Base-by-base conservation (phyloP, 2,797 vertebrate species). In the Phalanger gymnotis region DNA sequence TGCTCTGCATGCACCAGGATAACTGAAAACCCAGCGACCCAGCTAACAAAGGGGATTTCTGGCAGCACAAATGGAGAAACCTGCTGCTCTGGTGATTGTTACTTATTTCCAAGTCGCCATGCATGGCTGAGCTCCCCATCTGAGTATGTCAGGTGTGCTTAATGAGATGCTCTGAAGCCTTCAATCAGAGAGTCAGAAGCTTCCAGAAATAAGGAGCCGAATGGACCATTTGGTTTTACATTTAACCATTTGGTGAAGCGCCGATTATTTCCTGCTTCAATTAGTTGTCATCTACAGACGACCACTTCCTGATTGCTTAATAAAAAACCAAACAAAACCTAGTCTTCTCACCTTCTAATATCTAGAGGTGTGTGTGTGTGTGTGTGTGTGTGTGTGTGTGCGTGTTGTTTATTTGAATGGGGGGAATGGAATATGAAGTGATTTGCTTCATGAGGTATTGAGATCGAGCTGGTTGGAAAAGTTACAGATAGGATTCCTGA, bases 221-320 rank as follows among this genome's bases (percentile, higher is more conserved):
- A 94, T 87, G 28, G 40, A 90, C 93, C 1, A 31, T 2, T 56
- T 57, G 51, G 1, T 94, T 92, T 55, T 93, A 89, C 5, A 14
- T 3, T 95, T 5, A 73, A n/a, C 5, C 58, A 87, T 22, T 96
- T 13, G 96, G 40, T 93, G n/a, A 95, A 54, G 30, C 91, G 87
- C 54, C 13, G 52, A 55, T 30, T 94, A 52, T 90, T 95, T 52
- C 10, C 92, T 95, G 22, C 92, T 92, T 95, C 25, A 92, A 9
- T 93, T 93, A 94, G 12, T 54, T 96, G 16, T 94, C 66, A 90
- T 94, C 89, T 94, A 81, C 10, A 61, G 94, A 81, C 27, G 53
- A 95, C 51, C 92, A 5, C 58, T 27, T 66, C 31, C 54, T 90
- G 52, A 90, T 12, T 52, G 90, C n/a, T 92, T 91, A 94, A 66